Evolutionary conservation across 1,140 invertebrate species (phyloP).

Genomic region (Doryteuthis pealeii): DNA sequence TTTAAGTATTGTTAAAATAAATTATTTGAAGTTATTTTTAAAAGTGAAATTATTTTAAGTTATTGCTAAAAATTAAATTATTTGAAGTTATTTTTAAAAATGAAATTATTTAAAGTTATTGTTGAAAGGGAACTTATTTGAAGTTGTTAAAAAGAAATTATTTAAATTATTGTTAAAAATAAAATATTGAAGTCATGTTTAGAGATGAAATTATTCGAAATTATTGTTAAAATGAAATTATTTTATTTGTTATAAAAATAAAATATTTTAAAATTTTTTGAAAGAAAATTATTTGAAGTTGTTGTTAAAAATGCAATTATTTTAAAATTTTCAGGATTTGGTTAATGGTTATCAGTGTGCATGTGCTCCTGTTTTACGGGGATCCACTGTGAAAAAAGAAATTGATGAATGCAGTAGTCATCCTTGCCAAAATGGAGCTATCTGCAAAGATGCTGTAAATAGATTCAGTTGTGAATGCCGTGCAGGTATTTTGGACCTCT

Average conservation of each 20-base stretch:
- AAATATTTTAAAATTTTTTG: not conserved
- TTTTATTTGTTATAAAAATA: not conserved
- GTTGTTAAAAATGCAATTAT: not conserved
- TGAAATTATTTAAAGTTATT: too few species aligned
- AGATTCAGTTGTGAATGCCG: too few species aligned
- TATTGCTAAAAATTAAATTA: too few species aligned
- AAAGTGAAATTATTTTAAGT: too few species aligned
- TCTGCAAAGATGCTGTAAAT: too few species aligned
- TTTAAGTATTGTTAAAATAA: too few species aligned
- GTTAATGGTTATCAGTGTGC: constrained; percentile 67
- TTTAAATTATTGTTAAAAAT: not conserved
- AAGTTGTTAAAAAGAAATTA: too few species aligned
- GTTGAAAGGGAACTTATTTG: too few species aligned
- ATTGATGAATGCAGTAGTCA: constrained; percentile 15
- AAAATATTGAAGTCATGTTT: not conserved
- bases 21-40: too few species aligned
- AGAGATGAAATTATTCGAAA: not conserved
- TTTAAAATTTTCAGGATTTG: constrained; percentile 61
- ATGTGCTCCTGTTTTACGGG: constrained; percentile 77
- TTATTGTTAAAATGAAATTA: constrained; percentile 14
- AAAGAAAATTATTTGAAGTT: not conserved
- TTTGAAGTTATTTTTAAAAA: too few species aligned
- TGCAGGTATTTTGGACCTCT: constrained; percentile 65
- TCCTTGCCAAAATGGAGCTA: not conserved
- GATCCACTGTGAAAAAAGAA: constrained; percentile 19